Conservation (phyloP, 2,888 invertebrate genomes). For the Epinotia brunnichana region DNA sequence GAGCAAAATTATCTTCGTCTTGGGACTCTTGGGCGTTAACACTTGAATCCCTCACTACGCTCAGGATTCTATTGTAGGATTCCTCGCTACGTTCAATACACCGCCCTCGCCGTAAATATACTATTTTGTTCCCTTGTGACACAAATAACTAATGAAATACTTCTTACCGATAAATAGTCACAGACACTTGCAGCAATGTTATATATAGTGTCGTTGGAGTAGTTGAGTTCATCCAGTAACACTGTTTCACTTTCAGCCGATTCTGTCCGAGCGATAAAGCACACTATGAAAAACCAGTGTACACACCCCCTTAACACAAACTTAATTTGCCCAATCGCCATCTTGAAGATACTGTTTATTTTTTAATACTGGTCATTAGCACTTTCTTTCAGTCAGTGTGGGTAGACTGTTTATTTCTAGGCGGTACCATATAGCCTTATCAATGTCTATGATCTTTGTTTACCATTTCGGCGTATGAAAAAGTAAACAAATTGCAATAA, state of each 20-base stretch:
- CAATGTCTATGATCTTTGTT: slow-evolving; percentile 33
- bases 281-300: slow-evolving; percentile 21
- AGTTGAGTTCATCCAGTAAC: slow-evolving; percentile 16
- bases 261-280: slow-evolving; percentile 25
- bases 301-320: slow-evolving; percentile 15
- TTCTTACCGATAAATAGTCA: slow-evolving; percentile 16
- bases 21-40: no score
- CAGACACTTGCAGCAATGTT: slow-evolving; percentile 26
- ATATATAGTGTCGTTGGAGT: slow-evolving; percentile 20
- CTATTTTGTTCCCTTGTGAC: no score
- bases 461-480: slow-evolving; percentile 6
- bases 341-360: slow-evolving; percentile 12
- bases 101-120: no score
- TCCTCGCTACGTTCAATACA: no score
- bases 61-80: no score
- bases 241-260: slow-evolving; percentile 32
- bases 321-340: slow-evolving; percentile 7
- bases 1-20: no score
- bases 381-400: slow-evolving; percentile 31
- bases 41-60: no score
- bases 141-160: no score
- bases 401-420: slow-evolving; percentile 36
- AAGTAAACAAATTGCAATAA: neutral
- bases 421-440: slow-evolving; percentile 15
- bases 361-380: slow-evolving; percentile 12